Base-by-base conservation (phyloP, 2,888 invertebrate genomes). In the Chironomus riparius region DNA sequence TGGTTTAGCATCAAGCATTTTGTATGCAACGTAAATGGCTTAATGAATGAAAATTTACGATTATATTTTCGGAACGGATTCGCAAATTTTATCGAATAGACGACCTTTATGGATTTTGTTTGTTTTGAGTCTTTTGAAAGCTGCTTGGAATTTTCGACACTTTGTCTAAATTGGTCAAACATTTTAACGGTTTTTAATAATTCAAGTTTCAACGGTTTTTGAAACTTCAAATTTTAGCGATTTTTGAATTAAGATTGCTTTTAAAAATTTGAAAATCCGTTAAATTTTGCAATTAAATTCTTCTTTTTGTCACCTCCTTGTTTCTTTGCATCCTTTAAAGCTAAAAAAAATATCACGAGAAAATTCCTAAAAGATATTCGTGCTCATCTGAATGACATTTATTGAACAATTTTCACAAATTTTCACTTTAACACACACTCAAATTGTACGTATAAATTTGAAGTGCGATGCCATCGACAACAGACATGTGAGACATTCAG, bases 31-130 rank as follows among this genome's bases (percentile, higher is more conserved):
- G 38, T 38, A 65, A 65, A 21, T 65, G 65, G 21, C 56, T 56
- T 47, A 68, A 68, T 68, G 68, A 68, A 68, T 47, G 47, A 68
- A 68, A 38, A 68, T 68, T 68, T 68, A 68, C 68, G 68, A 47
- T 68, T 15, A 68, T 47, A 38, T 65, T 65, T 65, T 56, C 24
- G 65, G 21, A n/a, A 4, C n/a, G 21, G 38, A 38, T 38, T 38
- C 38, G 10, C 4, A 38, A 28, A 56, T 15, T 56, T 56, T 56
- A 15, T 56, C 56, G n/a, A 15, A n/a, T 56, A n/a, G 18, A 56
- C 5, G 56, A 15, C 7, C 2, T 56, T 56, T 56, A 15, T 56
- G 15, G n/a, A 56, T 56, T n/a, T n/a, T 15, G 3, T 15, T 56
- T 56, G 15, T n/a, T n/a, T n/a, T n/a, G 12, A 2, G 13, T 50